Base-by-base conservation (phyloP, 1,140 invertebrate species). In the Papilio polytes region DNA sequence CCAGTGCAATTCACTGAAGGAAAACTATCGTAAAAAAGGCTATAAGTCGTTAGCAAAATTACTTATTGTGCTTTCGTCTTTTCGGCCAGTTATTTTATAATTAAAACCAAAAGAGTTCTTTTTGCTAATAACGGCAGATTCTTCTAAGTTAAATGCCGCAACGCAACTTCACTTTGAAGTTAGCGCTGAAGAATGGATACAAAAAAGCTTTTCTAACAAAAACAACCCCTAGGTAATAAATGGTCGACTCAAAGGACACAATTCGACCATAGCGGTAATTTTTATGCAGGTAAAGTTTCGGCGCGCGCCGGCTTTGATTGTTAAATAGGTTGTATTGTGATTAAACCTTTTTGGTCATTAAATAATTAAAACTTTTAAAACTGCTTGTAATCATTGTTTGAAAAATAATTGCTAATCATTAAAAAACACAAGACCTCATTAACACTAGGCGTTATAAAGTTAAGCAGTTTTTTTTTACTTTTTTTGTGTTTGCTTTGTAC, bases 251-350 rank as follows among this genome's bases (percentile, higher is more conserved):
- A 86, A 88, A 86, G 81, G 86, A 86, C 83, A 85, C 51, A 80
- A 85, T 81, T 83, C 83, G 85, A 88, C 44, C 77, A 73, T 86
- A 85, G 81, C 56, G 83, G 84, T 83, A 80, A 78, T 90, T 88
- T 83, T 72, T 44, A 66, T 46, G 48, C 90, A 92, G 91, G 89
- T 91, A 90, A 79, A 86, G 78, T 83, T 85, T 53, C 87, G 86
- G 86, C 88, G 87, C 87, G 88, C 84, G 90, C 82, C 85, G 70
- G 77, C 83, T 80, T 53, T 77, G 83, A 85, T 83, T 80, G 78
- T 81, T 72, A 22, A 80, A 82, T 82, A 81, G 44, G 59, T 85
- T 82, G 80, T 82, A 83, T 78, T 85, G 80, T 83, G 80, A 80
- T 84, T 78, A 72, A 70, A 82, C 81, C 79, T 46, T 81, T 82